Percentiles rank a stretch among this genome's conserved stretches.
Conservation (phyloP, 2,113 vertebrate species). For the Tautogolabrus adspersus region DNA sequence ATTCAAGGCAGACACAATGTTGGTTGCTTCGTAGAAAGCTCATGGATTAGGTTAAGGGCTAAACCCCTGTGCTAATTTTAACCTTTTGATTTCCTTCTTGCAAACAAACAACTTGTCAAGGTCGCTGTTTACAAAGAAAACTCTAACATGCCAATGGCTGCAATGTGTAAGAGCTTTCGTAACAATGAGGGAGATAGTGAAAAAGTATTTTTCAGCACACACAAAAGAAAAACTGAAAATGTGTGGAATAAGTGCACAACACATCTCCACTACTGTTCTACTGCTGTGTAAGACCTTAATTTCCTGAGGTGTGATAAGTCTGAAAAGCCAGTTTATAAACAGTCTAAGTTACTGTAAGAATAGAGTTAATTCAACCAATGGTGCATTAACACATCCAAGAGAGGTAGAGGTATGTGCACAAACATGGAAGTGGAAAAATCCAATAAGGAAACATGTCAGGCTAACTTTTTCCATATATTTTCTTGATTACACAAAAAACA, state of each 20-base stretch:
- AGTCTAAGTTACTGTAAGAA: background rate
- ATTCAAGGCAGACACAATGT: slow-evolving; percentile 1
- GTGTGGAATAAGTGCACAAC: background rate
- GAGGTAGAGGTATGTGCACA: too few species aligned
- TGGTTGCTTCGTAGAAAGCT: slow-evolving; percentile 44
- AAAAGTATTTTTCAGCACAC: background rate
- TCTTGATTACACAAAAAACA: too few species aligned
- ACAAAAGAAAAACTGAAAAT: background rate
- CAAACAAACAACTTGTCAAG: slow-evolving; percentile 54
- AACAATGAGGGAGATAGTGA: background rate
- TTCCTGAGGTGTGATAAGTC: background rate
- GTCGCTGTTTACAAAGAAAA: slow-evolving; percentile 19
- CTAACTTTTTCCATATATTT: too few species aligned
- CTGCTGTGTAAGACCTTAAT: background rate
- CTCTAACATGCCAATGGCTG: background rate
- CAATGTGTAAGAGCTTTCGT: background rate
- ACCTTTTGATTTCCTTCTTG: slow-evolving; percentile 65
- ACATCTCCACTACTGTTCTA: background rate
- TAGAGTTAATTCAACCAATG: background rate
- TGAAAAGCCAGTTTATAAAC: background rate
- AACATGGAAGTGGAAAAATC: too few species aligned
- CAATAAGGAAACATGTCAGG: too few species aligned
- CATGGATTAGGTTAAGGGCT: slow-evolving; percentile 76
- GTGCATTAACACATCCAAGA: too few species aligned
- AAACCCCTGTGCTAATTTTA: slow-evolving; percentile 81